These are phyloP conservation scores for Urocyon cinereoargenteus DNA, from an alignment of 2,797 vertebrate genomes.

Conservation along the genomic window DNA sequence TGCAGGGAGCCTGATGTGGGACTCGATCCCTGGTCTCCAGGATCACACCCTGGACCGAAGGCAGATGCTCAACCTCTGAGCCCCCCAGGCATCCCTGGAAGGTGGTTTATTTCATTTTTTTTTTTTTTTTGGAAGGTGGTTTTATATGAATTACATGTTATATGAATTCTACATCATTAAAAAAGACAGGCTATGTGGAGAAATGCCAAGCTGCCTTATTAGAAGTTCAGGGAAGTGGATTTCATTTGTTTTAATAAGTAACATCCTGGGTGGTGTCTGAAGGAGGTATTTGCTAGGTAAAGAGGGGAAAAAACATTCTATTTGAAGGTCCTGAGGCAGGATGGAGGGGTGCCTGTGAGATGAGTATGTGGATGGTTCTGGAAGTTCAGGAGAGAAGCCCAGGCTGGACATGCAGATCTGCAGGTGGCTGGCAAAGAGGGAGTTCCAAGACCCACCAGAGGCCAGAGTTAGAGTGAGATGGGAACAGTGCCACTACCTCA, in stretches of 20 bases:
- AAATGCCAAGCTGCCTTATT: not conserved
- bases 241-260: not conserved
- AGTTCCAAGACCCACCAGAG: not conserved
- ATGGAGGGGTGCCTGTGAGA: not conserved
- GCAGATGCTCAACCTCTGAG: too few relatives aligned
- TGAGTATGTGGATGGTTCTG: not conserved
- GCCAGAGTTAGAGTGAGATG: accelerated
- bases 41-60: too few relatives aligned
- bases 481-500: accelerated
- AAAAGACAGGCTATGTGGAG: not conserved
- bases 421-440: accelerated
- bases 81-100: too few relatives aligned
- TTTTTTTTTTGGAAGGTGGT: too few relatives aligned
- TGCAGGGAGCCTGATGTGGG: too few relatives aligned
- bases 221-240: not conserved
- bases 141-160: not conserved
- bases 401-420: not conserved
- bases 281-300: not conserved
- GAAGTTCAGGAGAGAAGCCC: not conserved
- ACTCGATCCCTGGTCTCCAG: too few relatives aligned
- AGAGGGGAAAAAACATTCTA: not conserved
- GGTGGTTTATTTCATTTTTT: too few relatives aligned
- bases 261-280: not conserved
- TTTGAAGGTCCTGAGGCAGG: not conserved
- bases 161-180: not conserved